phyloP scores from a whole-genome alignment of 1,140 invertebrate genomes.

The Orius laevigatus region DNA sequence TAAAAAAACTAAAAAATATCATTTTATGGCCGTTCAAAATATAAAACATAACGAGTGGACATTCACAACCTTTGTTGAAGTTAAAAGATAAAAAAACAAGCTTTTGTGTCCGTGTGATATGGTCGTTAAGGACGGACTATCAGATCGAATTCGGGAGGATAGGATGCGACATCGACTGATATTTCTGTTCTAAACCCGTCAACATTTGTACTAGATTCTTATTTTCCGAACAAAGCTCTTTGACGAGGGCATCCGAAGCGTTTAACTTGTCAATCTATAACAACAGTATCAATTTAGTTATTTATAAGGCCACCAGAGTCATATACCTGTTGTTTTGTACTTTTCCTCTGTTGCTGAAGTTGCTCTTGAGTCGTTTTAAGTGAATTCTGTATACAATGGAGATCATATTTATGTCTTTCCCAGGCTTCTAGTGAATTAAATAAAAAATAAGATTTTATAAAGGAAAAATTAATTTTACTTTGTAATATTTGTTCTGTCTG shows the following conservation, averaged over 20 bases:
- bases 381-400: slow-evolving; percentile 36
- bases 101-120: no score
- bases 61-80: no score
- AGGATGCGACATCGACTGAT: no score
- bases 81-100: no score
- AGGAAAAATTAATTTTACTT: slow-evolving; percentile 32
- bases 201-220: no score
- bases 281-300: slow-evolving; percentile 11
- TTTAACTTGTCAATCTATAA: slow-evolving; percentile 39
- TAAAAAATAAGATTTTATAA: neutral
- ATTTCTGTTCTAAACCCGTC: no score
- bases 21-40: no score
- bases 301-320: neutral
- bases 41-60: no score
- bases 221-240: slow-evolving; percentile 66
- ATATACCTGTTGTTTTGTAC: slow-evolving; percentile 34
- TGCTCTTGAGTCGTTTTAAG: slow-evolving; percentile 40
- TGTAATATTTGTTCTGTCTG: slow-evolving; percentile 44
- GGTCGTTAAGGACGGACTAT: no score
- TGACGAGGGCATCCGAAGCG: slow-evolving; percentile 53
- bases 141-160: no score
- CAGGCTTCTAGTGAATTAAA: slow-evolving; percentile 33
- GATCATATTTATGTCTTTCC: slow-evolving; percentile 42
- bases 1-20: no score
- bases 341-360: slow-evolving; percentile 42